Percentiles rank a stretch among this genome's conserved stretches.
phyloP scores from a whole-genome alignment of 1,140 invertebrate genomes.

The Papilio polytes region DNA sequence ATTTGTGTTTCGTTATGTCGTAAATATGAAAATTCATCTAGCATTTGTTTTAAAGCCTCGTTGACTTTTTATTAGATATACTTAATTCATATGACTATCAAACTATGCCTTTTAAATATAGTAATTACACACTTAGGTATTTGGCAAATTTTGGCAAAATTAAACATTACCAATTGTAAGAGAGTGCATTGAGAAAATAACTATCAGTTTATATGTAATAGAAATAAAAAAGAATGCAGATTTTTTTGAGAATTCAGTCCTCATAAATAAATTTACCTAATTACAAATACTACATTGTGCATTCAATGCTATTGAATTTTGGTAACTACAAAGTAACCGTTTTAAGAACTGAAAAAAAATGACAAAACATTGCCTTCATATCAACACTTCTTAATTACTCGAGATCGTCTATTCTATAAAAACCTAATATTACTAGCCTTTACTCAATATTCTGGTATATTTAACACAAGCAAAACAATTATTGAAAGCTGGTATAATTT shows the following conservation, averaged over 20 bases:
- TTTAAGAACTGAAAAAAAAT: neutral
- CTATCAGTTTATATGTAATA: neutral
- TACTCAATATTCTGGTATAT: conserved; percentile 12
- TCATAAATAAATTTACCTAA: conserved; percentile 58
- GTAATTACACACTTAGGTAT: conserved; percentile 43
- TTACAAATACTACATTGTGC: conserved; percentile 48
- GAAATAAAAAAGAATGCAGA: neutral
- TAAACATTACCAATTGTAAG: conserved; percentile 56
- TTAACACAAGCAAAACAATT: conserved; percentile 24
- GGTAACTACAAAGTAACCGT: conserved; percentile 36
- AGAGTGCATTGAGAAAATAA: neutral
- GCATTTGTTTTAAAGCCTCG: conserved; percentile 48
- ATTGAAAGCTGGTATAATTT: neutral
- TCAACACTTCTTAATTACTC: conserved; percentile 18
- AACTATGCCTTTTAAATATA: conserved; percentile 38
- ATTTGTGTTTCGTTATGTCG: neutral
- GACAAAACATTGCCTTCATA: neutral
- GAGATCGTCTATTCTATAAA: conserved; percentile 34
- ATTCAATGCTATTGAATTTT: conserved; percentile 55
- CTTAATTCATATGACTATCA: neutral
- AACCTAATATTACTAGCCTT: neutral
- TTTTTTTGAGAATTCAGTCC: conserved; percentile 67
- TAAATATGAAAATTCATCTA: neutral
- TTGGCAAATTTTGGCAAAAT: conserved; percentile 82
- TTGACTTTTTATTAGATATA: conserved; percentile 41